Conservation (phyloP, 2,888 invertebrate genomes). For the Hypomecis punctinalis region DNA sequence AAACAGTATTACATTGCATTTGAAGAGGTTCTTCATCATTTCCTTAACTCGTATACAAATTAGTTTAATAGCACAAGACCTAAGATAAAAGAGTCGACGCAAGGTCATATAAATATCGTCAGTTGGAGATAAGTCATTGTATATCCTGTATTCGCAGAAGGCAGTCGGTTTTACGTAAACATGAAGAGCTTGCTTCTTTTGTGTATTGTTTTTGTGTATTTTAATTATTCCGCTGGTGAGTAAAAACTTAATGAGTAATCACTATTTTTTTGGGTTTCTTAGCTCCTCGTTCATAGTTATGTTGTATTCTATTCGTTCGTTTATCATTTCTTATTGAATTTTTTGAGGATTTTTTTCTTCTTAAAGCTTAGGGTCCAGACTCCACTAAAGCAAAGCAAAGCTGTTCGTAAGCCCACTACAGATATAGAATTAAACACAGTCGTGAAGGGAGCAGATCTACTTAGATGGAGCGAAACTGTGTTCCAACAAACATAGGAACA, state of each 20-base stretch:
- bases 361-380: too few species aligned
- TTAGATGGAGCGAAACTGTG: too few species aligned
- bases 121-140: slow-evolving; percentile 25
- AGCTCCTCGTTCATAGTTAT: neutral
- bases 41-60: slow-evolving; percentile 36
- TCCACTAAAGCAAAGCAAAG: too few species aligned
- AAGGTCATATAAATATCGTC: slow-evolving; percentile 38
- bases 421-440: too few species aligned
- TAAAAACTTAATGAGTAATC: slow-evolving; percentile 17
- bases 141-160: slow-evolving; percentile 19
- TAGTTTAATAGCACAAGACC: slow-evolving; percentile 38
- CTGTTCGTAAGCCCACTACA: too few species aligned
- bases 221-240: slow-evolving; percentile 47
- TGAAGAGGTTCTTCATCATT: slow-evolving; percentile 29
- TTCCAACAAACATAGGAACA: too few species aligned
- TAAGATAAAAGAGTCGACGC: slow-evolving; percentile 39
- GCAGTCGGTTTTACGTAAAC: slow-evolving; percentile 32
- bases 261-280: neutral
- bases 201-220: slow-evolving; percentile 46
- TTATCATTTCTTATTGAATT: too few species aligned
- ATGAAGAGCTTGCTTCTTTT: slow-evolving; percentile 45
- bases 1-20: slow-evolving; percentile 6
- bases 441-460: too few species aligned
- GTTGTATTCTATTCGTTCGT: too few species aligned
- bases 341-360: too few species aligned